Evolutionary conservation across 2,888 invertebrate genomes (phyloP).

Genomic region (Bembecia ichneumoniformis): DNA sequence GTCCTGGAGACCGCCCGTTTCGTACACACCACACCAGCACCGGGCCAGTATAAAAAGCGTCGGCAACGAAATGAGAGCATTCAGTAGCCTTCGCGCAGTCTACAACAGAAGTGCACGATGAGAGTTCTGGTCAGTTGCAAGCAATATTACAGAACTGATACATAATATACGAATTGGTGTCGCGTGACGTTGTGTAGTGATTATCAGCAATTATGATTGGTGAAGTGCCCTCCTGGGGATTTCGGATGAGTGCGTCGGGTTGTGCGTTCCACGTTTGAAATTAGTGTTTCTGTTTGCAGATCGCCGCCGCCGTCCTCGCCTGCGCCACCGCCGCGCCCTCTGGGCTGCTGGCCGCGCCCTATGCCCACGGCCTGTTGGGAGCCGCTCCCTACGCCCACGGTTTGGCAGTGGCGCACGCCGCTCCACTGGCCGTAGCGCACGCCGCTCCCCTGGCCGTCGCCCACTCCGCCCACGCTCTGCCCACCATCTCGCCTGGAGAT

Average conservation of each 20-base stretch:
- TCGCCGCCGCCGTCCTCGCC: slow-evolving; percentile 60
- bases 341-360: slow-evolving; percentile 35
- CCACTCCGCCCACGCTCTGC: slow-evolving; percentile 34
- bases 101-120: slow-evolving; percentile 69
- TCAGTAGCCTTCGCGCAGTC: slow-evolving; percentile 72
- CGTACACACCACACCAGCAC: slow-evolving; percentile 41
- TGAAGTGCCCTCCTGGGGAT: slow-evolving; percentile 1
- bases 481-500: slow-evolving; percentile 63
- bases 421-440: slow-evolving; percentile 19
- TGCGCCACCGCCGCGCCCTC: slow-evolving; percentile 17
- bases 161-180: neutral
- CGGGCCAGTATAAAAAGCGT: slow-evolving; percentile 49
- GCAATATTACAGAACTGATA: neutral
- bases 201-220: slow-evolving; percentile 5
- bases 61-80: slow-evolving; percentile 53
- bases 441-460: slow-evolving; percentile 32
- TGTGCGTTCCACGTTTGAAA: slow-evolving; percentile 10
- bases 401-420: slow-evolving; percentile 16
- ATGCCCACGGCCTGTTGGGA: slow-evolving; percentile 34
- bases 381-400: slow-evolving; percentile 24
- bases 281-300: slow-evolving; percentile 46
- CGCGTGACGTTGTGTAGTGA: slow-evolving; percentile 8
- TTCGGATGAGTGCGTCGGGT: neutral
- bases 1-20: slow-evolving; percentile 54
- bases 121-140: slow-evolving; percentile 63